Evolutionary conservation across 2,797 vertebrate species (phyloP), one percentile per base, ranked within the genome.

Genomic region (Molossus alvarezi): DNA sequence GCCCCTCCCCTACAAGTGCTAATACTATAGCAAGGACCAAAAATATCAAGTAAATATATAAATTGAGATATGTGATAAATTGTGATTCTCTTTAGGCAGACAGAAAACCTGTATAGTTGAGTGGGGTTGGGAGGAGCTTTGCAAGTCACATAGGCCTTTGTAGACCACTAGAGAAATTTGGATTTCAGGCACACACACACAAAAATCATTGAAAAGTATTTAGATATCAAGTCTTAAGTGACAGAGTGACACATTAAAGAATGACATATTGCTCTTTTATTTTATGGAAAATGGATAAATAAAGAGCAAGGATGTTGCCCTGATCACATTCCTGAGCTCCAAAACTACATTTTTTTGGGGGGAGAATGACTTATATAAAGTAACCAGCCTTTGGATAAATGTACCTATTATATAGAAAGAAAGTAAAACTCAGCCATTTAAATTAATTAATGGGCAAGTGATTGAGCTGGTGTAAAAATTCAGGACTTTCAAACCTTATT

Each of bases 71-170:
- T 65, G 12, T 69, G 21, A 41, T 73, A 33, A 29, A 62, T 64
- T 1, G 27, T 53, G 8, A 87, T 41, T 77, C 2, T 25, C 21
- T 81, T 77, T 91, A 77, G 62, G 6, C 11, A 71, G 14, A 93
- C 2, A 83, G 27, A 67, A 37, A 95, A 87, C 6, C 3, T 60
- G 2, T 90, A 45, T 7, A 62, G 2, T 17, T 60, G 9, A 76
- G 1, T 37, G 11, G 67, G 12, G 1, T 1, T n/a, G 10, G 3
- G 33, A 57, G 2, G 6, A 1, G 0, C 1, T 25, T 71, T 71
- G 37, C 41, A 13, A 21, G 18, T 33, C 23, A 62, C 0, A 20
- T 2, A 17, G 1, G 5, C 5, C 41, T 33, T 67, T 90, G 20
- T 23, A 21, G 4, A 69, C 9, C n/a, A 45, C 13, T 5, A 37